Conservation (phyloP, 2,113 vertebrate species). For the Ammodytes dubius region DNA sequence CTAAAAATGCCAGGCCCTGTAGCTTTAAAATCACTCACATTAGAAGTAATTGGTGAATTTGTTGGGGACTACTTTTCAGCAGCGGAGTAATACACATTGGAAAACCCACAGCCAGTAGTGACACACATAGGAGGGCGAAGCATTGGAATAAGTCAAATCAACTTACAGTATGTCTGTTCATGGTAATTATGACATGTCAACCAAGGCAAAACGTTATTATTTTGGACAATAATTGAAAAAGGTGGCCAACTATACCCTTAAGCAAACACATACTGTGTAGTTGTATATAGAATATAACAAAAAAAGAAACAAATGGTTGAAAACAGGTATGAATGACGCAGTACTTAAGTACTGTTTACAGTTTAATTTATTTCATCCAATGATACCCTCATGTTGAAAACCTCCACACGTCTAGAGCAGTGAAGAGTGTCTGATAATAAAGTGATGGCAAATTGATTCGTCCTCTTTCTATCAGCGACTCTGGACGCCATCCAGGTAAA, state of each 20-base stretch:
- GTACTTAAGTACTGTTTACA: too few species aligned
- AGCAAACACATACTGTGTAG: neutral
- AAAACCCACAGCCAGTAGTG: neutral
- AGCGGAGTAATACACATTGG: neutral
- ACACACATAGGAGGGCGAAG: neutral
- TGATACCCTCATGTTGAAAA: slow-evolving; percentile 20
- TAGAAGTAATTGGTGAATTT: neutral
- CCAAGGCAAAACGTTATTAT: neutral
- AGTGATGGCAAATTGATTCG: slow-evolving; percentile 59
- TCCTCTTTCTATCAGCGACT: slow-evolving; percentile 53
- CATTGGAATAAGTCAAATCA: neutral
- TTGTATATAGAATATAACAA: neutral
- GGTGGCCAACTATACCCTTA: neutral
- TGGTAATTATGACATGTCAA: neutral
- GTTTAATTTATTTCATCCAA: slow-evolving; percentile 18
- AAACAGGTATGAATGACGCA: neutral
- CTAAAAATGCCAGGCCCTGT: neutral
- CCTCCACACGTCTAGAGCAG: slow-evolving; percentile 1
- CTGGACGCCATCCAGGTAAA: slow-evolving; percentile 50
- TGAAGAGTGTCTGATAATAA: slow-evolving; percentile 53
- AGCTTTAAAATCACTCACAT: neutral
- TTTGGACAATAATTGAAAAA: neutral
- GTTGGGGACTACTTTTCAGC: neutral
- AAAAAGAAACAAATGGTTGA: neutral
- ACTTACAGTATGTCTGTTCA: neutral